Conservation (phyloP, 2,113 vertebrate species). For the Canis aureus region DNA sequence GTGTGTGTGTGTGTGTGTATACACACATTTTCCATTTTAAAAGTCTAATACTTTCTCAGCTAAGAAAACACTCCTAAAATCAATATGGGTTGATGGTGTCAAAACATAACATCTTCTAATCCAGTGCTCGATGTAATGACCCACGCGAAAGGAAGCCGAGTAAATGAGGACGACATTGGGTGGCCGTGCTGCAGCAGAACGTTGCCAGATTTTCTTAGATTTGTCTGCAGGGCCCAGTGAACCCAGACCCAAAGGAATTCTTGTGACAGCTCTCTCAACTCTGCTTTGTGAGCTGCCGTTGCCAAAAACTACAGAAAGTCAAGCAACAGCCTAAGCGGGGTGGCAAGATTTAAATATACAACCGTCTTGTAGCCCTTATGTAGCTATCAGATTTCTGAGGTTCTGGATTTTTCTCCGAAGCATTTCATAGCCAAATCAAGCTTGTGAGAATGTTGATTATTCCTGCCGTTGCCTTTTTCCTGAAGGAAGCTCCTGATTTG, state of each 20-base stretch:
- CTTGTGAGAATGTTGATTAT: background rate
- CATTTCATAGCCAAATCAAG: background rate
- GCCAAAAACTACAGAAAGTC: background rate
- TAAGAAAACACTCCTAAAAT: background rate
- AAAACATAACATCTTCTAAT: background rate
- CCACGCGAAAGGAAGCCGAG: background rate
- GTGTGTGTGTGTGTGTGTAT: fast-evolving
- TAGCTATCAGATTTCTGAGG: background rate
- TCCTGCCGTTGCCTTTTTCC: background rate
- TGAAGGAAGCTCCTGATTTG: background rate
- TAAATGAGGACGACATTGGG: background rate
- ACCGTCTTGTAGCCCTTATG: background rate
- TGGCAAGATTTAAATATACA: background rate
- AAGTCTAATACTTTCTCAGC: conserved; percentile 15
- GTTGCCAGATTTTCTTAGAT: background rate
- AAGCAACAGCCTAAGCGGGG: background rate
- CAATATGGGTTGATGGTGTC: background rate
- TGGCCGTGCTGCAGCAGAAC: fast-evolving
- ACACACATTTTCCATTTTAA: background rate
- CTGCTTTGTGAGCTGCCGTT: background rate
- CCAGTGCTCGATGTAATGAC: background rate
- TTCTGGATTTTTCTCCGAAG: conserved; percentile 56
- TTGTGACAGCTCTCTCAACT: background rate
- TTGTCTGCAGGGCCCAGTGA: background rate
- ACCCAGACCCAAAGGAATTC: background rate